A percentile compares a stretch with the other conserved stretches of the same genome.
Evolutionary conservation across 2,888 invertebrate genomes (phyloP).

Genomic region (Dendrolimus houi): DNA sequence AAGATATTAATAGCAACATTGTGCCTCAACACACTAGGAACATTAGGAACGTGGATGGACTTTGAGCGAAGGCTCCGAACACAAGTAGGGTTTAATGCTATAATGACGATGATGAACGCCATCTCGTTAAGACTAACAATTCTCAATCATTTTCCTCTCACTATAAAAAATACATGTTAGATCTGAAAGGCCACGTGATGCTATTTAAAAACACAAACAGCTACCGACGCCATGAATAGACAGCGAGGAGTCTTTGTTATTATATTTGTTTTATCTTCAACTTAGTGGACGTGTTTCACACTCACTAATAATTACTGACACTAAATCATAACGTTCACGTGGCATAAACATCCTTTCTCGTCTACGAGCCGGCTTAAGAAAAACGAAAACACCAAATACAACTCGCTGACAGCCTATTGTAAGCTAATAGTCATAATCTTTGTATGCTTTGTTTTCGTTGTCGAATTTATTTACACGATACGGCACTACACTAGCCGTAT

Average conservation of each 20-base stretch:
- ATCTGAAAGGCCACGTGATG: constrained; percentile 28
- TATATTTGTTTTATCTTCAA: constrained; percentile 63
- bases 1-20: no score
- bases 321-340: constrained; percentile 69
- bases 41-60: no score
- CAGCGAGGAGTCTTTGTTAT: constrained; percentile 55
- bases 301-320: constrained; percentile 70
- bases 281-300: constrained; percentile 68
- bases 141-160: background rate
- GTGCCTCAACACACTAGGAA: no score
- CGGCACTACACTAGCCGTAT: constrained; percentile 42
- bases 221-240: constrained; percentile 50
- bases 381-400: constrained; percentile 55
- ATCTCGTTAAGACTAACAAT: background rate
- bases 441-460: constrained; percentile 39
- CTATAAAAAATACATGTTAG: constrained; percentile 2
- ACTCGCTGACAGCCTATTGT: constrained; percentile 63
- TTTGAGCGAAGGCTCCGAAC: no score
- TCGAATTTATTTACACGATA: constrained; percentile 52
- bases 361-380: constrained; percentile 34
- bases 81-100: no score
- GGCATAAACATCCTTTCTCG: constrained; percentile 66
- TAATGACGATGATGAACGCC: no score
- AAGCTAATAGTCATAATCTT: constrained; percentile 67
- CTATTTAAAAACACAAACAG: constrained; percentile 45